Evolutionary conservation across 2,888 invertebrate genomes (phyloP), one percentile per base, ranked within the genome.

Genomic region (Agonopterix subpropinquella): DNA sequence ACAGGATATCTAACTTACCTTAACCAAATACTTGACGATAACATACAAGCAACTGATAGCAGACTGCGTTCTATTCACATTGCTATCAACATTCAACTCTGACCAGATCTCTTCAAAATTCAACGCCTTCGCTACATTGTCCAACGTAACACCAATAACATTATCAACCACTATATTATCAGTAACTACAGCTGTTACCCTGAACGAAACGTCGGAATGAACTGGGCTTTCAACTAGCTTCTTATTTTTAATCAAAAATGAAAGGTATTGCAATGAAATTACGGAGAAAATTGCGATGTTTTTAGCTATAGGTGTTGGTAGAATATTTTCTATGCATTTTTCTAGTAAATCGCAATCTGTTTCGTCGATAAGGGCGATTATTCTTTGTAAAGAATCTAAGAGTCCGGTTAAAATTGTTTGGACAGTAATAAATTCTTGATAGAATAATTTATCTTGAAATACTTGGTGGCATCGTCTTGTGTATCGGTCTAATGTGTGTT

Each of bases 1-100:
- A 18, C 0, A 28, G 1, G 5, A 28, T 7, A 5, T 28, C 28
- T 5, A 36, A 13, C 13, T 64, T 57, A 89, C 89, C 77, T 88
- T 87, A 1, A 87, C 83, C 45, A 85, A 68, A 72, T 89, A 85
- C 53, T 87, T 86, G 4, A 88, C 77, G 18, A 86, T 67, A 0
- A 86, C 86, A 57, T 82, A 89, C 60, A 89, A 66, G 51, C 89
- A 89, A 52, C 88, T 85, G 0, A 89, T 77, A 1, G 88, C 87
- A 1, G 89, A 89, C 47, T 89, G 89, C 1, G 76, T 80, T 47
- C 86, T 74, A 59, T 85, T 85, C 2, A 70, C 57, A 58, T 89
- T 88, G 1, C 68, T 72, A 49, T 89, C 88, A 0, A 66, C 60
- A 53, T 89, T 89, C 58, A 89, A 57, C 48, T 86, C 83, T 0